Base-by-base conservation (phyloP, 2,888 invertebrate genomes). In the Tillus elongatus region DNA sequence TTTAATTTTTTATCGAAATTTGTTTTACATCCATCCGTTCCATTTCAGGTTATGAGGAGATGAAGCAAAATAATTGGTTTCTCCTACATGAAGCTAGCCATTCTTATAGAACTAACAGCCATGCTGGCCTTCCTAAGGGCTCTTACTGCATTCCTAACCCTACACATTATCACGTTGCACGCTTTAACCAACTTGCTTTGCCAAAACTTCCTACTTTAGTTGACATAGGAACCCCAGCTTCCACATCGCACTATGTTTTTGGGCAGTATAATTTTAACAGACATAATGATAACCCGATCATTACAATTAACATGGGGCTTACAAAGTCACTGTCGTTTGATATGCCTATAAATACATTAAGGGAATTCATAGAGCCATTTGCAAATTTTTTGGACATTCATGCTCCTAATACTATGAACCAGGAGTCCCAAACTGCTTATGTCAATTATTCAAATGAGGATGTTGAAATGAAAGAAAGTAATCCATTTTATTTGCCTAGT, bases 121-220 rank as follows among this genome's bases (percentile, higher is more conserved):
- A 57, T 46, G 53, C 57, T 33, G 65, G 65, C 26, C 53, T 63
- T 28, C 66, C 65, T 4, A 60, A 58, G 38, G 66, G 66, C 31
- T 61, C 65, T 3, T 66, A 62, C 45, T 33, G 45, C 31, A 42
- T 56, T 9, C 66, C 66, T 32, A 65, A 65, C 44, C 66, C 66
- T 28, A 49, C 49, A 16, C 66, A 67, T 44, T 67, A 57, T 52
- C 66, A 66, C 45, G 52, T 64, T 41, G 63, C 51, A 10, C 60
- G 51, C 30, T 45, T 53, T 34, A 53, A 46, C 19, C 46, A 57
- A 33, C 48, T 55, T 11, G 48, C 57, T 33, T 43, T 46, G 37
- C 46, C 48, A 27, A 50, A 51, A 45, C 54, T 54, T 13, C 63
- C 64, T 16, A 36, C 47, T 33, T 44, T 62, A 35, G 42, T 60